Evolutionary conservation across 2,113 vertebrate genomes (phyloP), one percentile per base, ranked within the genome.

Genomic region (Peucedramus taeniatus): DNA sequence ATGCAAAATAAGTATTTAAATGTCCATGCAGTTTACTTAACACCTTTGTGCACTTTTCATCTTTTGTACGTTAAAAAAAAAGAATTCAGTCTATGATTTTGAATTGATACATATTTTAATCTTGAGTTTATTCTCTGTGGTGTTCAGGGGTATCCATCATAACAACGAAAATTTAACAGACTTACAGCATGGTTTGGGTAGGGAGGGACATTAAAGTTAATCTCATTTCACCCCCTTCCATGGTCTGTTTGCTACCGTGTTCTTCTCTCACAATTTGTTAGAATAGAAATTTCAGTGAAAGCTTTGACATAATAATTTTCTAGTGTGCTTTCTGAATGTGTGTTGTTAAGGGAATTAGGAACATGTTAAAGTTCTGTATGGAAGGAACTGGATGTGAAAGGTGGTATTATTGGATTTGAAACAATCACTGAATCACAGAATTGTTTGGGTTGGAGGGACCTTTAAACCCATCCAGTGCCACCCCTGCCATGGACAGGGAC

Each of bases 1-100:
- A n/a, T 19, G 65, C 20, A 93, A 87, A 72, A 45, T 39, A 93
- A 88, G n/a, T 83, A 74, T 80, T 51, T 96, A 91, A 90, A 87
- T 44, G 28, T 91, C 61, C 51, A 26, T 26, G 23, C 50, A 68
- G 88, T 94, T 84, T 72, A 76, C 16, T 84, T 75, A 70, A 59
- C 11, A 42, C 44, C 72, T 77, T 54, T 50, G 11, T 74, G 23
- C 47, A 82, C 8, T 85, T 91, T 68, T 59, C 4, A 59, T 66
- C 22, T 50, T 12, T 83, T 70, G 31, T 49, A n/a, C 6, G 30
- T 61, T 37, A 45, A 66, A 90, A 3, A 61, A 3, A 69, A 3
- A 8, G n/a, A n/a, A n/a, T n/a, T n/a, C n/a, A 81, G 14, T 18
- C 3, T 53, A 66, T 6, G 14, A 11, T 42, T 61, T 80, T 78